A percentile compares a stretch with the other conserved stretches of the same genome.
Evolutionary conservation across 2,797 vertebrate species (phyloP).

Genomic region (Bovichtus diacanthus): DNA sequence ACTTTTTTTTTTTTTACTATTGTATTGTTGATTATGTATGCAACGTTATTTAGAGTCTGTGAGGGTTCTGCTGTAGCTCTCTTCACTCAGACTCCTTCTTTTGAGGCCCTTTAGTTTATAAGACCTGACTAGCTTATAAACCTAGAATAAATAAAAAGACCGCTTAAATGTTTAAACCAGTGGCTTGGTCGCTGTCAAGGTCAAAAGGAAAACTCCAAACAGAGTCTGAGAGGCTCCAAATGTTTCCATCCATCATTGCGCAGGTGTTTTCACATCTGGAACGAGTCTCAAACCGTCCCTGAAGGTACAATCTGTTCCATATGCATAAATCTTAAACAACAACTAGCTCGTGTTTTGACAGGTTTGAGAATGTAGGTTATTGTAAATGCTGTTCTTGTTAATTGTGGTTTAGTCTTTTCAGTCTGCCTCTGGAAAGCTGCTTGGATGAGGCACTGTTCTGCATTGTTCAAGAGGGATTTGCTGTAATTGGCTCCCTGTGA

Average conservation of each 20-base stretch:
- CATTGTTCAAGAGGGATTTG: conserved; percentile 43
- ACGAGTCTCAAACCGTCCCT: neutral
- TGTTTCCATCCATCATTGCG: conserved; percentile 2
- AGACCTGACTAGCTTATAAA: neutral
- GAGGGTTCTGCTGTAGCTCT: neutral
- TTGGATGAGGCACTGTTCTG: conserved; percentile 28
- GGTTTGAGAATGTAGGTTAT: conserved; percentile 3
- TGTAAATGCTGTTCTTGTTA: conserved; percentile 31
- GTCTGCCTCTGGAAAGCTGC: conserved; percentile 33
- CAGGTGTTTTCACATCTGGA: conserved; percentile 9
- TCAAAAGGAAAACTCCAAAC: neutral
- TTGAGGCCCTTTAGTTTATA: neutral
- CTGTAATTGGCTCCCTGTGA: conserved; percentile 72
- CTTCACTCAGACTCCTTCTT: conserved; percentile 18
- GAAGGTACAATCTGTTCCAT: conserved; percentile 15
- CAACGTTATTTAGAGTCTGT: conserved; percentile 17
- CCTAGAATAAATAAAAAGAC: neutral
- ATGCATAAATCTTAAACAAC: conserved; percentile 21
- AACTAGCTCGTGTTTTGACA: conserved; percentile 8
- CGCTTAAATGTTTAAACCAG: neutral
- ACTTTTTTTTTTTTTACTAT: conserved; percentile 19
- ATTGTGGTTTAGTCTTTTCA: conserved; percentile 20
- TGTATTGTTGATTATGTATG: conserved; percentile 24
- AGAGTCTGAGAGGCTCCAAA: neutral
- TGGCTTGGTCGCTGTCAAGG: neutral